Evolutionary conservation across 2,797 vertebrate genomes (phyloP).

Genomic region (Margarornis squamiger): DNA sequence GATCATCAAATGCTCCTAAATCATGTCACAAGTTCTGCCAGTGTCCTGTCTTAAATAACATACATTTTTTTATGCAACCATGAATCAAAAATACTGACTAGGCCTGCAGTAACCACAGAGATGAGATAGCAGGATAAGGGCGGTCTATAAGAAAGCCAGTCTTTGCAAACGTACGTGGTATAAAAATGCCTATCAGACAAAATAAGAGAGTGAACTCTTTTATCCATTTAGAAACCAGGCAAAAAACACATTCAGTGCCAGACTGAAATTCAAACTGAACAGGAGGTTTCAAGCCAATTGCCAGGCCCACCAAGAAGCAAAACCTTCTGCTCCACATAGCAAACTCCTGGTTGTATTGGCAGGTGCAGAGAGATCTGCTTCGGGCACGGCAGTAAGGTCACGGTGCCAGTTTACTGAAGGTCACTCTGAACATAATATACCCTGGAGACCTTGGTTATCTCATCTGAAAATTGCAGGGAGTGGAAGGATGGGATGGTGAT

Average conservation of each 20-base stretch:
- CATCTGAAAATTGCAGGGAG: not conserved
- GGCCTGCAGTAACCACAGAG: not conserved
- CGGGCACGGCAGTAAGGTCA: not conserved
- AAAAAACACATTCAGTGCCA: not conserved
- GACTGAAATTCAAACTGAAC: not conserved
- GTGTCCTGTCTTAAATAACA: not conserved
- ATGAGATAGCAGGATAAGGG: not conserved
- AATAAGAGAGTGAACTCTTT: not conserved
- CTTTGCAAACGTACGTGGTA: not conserved
- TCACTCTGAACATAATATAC: slow-evolving; percentile 13
- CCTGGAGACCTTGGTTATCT: slow-evolving; percentile 10
- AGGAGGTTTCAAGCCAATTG: slow-evolving; percentile 25
- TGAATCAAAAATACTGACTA: not conserved
- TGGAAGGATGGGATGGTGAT: not conserved
- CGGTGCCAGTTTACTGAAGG: not conserved
- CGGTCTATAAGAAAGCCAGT: not conserved
- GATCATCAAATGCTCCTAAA: slow-evolving; percentile 12
- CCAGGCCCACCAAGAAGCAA: slow-evolving; percentile 4
- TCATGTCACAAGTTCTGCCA: not conserved
- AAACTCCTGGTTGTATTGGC: slow-evolving; percentile 14
- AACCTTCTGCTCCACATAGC: not conserved
- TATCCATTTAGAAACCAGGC: not conserved
- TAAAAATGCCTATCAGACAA: not conserved
- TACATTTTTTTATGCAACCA: not conserved
- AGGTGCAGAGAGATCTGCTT: slow-evolving; percentile 7